phyloP scores from a whole-genome alignment of 1,140 invertebrate genomes.

The Tetragonula clypearis region DNA sequence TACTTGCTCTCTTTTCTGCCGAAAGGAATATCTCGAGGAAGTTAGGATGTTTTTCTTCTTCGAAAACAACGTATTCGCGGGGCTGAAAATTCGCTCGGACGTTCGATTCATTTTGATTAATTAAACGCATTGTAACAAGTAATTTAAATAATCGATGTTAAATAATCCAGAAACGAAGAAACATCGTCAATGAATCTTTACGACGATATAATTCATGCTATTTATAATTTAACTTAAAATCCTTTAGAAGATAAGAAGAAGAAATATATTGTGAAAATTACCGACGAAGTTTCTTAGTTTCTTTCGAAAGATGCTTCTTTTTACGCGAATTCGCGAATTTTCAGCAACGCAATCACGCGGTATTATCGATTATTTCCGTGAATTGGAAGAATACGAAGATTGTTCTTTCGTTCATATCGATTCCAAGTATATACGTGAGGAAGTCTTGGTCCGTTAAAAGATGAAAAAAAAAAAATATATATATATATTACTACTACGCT shows the following conservation, averaged over 20 bases:
- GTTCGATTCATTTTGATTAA: not conserved
- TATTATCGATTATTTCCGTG: not conserved
- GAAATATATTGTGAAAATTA: not conserved
- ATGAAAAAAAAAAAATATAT: conserved; percentile 1
- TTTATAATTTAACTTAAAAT: conserved; percentile 10
- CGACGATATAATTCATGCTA: not conserved
- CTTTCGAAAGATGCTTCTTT: not conserved
- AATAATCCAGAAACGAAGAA: conserved; percentile 19
- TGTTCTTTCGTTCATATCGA: not conserved
- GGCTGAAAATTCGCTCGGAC: not conserved
- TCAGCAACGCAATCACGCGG: not conserved
- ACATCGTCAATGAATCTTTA: conserved; percentile 5
- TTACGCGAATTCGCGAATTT: not conserved
- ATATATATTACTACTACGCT: conserved; percentile 27
- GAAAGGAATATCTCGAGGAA: conserved; percentile 29
- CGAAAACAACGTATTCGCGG: not conserved
- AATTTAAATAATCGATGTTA: not conserved
- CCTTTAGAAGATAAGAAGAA: not conserved
- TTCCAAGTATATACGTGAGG: conserved; percentile 21
- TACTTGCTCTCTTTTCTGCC: not conserved
- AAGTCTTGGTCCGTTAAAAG: conserved; percentile 57
- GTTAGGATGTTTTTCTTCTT: not conserved
- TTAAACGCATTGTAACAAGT: not conserved
- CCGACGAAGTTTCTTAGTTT: conserved; percentile 1
- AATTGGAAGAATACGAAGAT: not conserved